Conservation (phyloP, 2,888 invertebrate genomes). For the Lypha dubia region DNA sequence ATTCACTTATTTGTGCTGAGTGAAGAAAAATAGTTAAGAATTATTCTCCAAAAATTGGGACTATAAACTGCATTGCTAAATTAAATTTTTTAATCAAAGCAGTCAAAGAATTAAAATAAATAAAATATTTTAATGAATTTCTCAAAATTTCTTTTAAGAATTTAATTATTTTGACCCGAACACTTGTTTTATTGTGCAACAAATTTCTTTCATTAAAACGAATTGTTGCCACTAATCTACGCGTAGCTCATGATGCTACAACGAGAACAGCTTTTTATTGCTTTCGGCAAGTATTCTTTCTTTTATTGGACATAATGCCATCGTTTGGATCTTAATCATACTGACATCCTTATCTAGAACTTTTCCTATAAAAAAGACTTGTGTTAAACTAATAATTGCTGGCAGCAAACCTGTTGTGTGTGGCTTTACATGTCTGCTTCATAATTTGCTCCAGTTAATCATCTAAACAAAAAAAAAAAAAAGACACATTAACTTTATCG, state of each 20-base stretch:
- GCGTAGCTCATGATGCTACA: background rate
- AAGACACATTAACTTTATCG: background rate
- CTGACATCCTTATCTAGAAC: slow-evolving; percentile 17
- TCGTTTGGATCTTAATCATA: slow-evolving; percentile 23
- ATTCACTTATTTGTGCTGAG: no score
- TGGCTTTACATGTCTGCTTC: background rate
- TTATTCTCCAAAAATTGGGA: no score
- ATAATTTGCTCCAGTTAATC: slow-evolving; percentile 5
- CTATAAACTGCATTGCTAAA: no score
- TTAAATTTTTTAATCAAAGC: no score
- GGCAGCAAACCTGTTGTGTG: slow-evolving; percentile 12
- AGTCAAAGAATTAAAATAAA: no score
- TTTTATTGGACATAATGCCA: slow-evolving; percentile 35
- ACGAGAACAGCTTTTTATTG: background rate
- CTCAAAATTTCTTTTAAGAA: no score
- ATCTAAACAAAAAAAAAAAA: no score
- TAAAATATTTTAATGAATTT: no score
- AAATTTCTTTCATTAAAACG: background rate
- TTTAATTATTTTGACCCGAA: background rate
- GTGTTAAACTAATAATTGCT: slow-evolving; percentile 24
- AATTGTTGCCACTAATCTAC: background rate
- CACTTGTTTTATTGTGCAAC: background rate
- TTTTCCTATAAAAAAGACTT: background rate
- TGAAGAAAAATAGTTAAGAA: no score
- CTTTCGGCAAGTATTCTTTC: slow-evolving; percentile 16